phyloP scores from a whole-genome alignment of 2,797 vertebrate genomes.

The Bufotes viridis region DNA sequence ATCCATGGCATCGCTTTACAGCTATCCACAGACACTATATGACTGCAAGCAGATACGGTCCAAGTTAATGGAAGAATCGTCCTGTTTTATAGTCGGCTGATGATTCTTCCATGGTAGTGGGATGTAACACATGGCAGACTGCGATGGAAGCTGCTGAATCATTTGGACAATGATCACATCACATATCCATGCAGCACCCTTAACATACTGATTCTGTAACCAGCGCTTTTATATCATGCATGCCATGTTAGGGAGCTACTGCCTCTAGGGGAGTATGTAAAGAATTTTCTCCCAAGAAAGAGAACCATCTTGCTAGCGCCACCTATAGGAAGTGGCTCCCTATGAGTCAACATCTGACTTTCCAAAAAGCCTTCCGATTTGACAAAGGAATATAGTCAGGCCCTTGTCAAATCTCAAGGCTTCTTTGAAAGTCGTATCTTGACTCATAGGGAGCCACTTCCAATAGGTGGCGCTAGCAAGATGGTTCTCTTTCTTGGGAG shows the following conservation, averaged over 20 bases:
- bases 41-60: not conserved
- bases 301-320: too few relatives aligned
- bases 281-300: too few relatives aligned
- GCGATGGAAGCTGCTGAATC: not conserved
- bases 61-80: not conserved
- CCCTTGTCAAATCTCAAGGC: too few relatives aligned
- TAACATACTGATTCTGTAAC: not conserved
- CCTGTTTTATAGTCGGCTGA: not conserved
- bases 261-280: not conserved
- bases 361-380: too few relatives aligned
- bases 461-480: too few relatives aligned
- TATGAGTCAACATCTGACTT: too few relatives aligned
- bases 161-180: not conserved
- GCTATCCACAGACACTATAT: not conserved
- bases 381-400: too few relatives aligned
- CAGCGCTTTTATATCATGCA: not conserved
- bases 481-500: too few relatives aligned
- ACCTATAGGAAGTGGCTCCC: too few relatives aligned
- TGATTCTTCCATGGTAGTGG: not conserved
- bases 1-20: conserved; percentile 5
- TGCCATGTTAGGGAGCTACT: not conserved
- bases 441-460: too few relatives aligned
- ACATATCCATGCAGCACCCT: not conserved
- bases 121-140: not conserved
- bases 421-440: too few relatives aligned